Evolutionary conservation across 2,888 invertebrate genomes (phyloP).

Genomic region (Imbricaverruca yamaguchii): DNA sequence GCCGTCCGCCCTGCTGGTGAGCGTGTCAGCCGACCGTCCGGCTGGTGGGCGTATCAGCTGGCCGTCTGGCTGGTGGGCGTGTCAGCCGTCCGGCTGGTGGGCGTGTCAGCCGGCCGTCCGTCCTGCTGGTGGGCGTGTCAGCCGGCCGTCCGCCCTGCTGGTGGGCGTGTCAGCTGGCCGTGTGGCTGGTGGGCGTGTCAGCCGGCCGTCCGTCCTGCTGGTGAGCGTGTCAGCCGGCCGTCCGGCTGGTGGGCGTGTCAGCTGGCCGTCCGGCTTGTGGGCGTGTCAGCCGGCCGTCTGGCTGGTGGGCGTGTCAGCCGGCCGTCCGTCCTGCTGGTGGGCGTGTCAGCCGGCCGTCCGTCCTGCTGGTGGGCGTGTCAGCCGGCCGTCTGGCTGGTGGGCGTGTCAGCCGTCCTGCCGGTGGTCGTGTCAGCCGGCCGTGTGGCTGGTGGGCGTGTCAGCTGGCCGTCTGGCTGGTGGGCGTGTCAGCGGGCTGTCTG

Average conservation of each 20-base stretch:
- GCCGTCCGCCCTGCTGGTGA: neutral
- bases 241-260: too few relatives aligned
- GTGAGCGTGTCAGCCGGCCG: too few relatives aligned
- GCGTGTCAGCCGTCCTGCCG: too few relatives aligned
- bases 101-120: neutral
- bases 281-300: neutral
- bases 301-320: neutral
- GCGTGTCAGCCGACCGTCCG: neutral
- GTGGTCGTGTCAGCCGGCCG: too few relatives aligned
- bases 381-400: neutral
- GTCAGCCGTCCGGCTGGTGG: neutral
- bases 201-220: too few relatives aligned
- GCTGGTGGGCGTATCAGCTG: neutral
- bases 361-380: neutral
- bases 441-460: too few relatives aligned
- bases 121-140: neutral
- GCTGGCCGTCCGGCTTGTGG: neutral
- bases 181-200: neutral
- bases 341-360: neutral
- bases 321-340: neutral
- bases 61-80: neutral
- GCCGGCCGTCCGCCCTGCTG: neutral
- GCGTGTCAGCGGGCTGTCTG: too few relatives aligned
- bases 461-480: too few relatives aligned
- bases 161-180: neutral